Base-by-base conservation (phyloP, 2,888 invertebrate species). In the Noctua pronuba region DNA sequence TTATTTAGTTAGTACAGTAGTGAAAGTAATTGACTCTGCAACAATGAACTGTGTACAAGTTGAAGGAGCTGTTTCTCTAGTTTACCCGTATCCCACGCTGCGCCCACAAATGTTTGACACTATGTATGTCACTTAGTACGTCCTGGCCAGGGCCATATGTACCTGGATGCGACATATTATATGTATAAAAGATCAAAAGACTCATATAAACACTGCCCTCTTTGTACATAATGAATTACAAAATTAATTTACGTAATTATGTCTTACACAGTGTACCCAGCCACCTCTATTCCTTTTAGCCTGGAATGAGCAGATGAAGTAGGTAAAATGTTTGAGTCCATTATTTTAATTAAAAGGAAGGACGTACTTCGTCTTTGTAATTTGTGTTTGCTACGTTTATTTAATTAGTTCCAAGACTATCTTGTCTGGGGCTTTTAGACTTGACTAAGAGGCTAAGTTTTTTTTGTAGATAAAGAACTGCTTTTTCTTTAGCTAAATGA, bases 301-400 rank as follows among this genome's bases (percentile, higher is more conserved):
- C 82, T 38, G 31, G 8, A 62, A 52, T 35, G 46, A 52, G 35
- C 38, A 70, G 46, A 80, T 21, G 7, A 52, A 85, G 71, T 64
- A 21, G 52, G 64, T 72, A 58, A 38, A 82, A 31, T 75, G 46
- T 68, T 75, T 31, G 13, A 41, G 31, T 52, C 44, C 28, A 74
- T 68, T 71, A 81, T 66, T 67, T 60, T 75, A 75, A 86, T 85
- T 82, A 86, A 72, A 62, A 38, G 18, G 31, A 41, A 68, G 46
- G 75, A 64, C 71, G 67, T 55, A 67, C 58, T 69, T 62, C 46
- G 41, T 73, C 68, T 70, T 66, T 68, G 64, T 75, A 71, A 70
- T 73, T 80, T 58, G 52, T 67, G 28, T 60, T 65, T 65, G 8
- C 41, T 72, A 60, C 66, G 64, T 46, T 68, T 75, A 71, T 28